Percentiles rank a stretch among this genome's conserved stretches.
Conservation (phyloP, 2,888 invertebrate species). For the Exephanes ischioxanthus region DNA sequence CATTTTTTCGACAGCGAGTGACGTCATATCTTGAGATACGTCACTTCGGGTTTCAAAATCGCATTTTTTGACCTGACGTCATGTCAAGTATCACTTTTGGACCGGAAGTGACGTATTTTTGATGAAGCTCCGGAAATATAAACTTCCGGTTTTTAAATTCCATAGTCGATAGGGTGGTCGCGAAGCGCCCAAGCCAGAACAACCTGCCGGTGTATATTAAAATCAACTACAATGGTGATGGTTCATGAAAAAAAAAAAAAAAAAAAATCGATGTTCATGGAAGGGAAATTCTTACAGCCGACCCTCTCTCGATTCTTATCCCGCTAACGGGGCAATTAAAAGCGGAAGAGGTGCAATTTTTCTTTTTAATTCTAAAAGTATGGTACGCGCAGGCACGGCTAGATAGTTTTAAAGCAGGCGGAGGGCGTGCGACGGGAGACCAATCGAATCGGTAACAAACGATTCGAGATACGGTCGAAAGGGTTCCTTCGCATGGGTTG, state of each 20-base stretch:
- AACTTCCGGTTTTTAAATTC: too few species aligned
- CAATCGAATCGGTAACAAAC: slow-evolving; percentile 84
- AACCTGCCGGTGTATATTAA: too few species aligned
- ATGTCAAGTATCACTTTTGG: too few species aligned
- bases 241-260: not conserved
- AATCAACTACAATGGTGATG: not conserved
- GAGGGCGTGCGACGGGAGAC: slow-evolving; percentile 67
- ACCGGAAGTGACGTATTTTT: too few species aligned
- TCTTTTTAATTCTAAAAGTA: slow-evolving; percentile 18
- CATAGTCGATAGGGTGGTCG: too few species aligned
- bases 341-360: slow-evolving; percentile 63
- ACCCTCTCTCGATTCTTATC: slow-evolving; percentile 72
- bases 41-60: too few species aligned
- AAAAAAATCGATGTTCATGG: slow-evolving; percentile 44
- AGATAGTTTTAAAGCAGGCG: slow-evolving; percentile 50
- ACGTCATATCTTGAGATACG: too few species aligned
- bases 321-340: slow-evolving; percentile 75
- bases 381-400: slow-evolving; percentile 27
- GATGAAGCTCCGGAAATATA: not conserved
- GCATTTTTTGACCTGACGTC: too few species aligned
- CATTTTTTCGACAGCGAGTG: too few species aligned
- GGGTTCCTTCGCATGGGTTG: slow-evolving; percentile 66
- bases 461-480: slow-evolving; percentile 81
- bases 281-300: slow-evolving; percentile 36
- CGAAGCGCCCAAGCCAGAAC: too few species aligned